Conservation (phyloP, 2,113 vertebrate genomes). For the Pelecanus crispus region DNA sequence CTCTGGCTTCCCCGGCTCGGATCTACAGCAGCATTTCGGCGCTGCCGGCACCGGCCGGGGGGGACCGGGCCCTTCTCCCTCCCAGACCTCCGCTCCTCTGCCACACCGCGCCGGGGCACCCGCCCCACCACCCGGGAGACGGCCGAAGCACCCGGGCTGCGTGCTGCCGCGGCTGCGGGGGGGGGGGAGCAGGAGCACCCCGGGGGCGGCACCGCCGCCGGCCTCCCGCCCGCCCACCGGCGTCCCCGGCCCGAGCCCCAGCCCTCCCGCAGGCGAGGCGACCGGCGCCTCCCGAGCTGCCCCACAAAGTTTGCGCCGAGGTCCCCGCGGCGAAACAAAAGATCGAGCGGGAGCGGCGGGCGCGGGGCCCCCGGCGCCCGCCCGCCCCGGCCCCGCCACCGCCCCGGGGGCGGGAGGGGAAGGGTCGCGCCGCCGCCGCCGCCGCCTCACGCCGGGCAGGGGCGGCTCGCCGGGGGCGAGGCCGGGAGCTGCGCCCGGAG, state of each 20-base stretch:
- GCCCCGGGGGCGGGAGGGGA: neutral
- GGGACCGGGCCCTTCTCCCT: neutral
- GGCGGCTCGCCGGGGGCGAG: neutral
- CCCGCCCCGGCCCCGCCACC: neutral
- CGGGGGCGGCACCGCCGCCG: neutral
- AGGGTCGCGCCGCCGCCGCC: neutral
- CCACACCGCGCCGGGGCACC: neutral
- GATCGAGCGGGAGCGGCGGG: neutral
- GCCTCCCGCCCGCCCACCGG: neutral
- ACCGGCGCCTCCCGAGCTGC: neutral
- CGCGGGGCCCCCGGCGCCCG: neutral
- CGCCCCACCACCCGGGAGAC: neutral
- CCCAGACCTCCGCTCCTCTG: neutral
- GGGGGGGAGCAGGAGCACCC: neutral
- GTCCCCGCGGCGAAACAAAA: slow-evolving; percentile 11
- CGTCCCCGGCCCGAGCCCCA: neutral
- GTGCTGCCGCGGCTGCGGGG: neutral
- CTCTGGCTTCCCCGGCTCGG: neutral
- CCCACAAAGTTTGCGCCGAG: neutral
- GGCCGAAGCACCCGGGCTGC: neutral
- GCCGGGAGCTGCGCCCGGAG: neutral
- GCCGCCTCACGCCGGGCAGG: neutral
- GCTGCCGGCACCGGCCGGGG: neutral
- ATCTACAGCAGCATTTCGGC: neutral
- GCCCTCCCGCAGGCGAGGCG: neutral